Evolutionary conservation across 64 coral and sea anemone species (phyloP), one percentile per base, ranked within the genome.

Genomic region (Catalaphyllia jardinei): DNA sequence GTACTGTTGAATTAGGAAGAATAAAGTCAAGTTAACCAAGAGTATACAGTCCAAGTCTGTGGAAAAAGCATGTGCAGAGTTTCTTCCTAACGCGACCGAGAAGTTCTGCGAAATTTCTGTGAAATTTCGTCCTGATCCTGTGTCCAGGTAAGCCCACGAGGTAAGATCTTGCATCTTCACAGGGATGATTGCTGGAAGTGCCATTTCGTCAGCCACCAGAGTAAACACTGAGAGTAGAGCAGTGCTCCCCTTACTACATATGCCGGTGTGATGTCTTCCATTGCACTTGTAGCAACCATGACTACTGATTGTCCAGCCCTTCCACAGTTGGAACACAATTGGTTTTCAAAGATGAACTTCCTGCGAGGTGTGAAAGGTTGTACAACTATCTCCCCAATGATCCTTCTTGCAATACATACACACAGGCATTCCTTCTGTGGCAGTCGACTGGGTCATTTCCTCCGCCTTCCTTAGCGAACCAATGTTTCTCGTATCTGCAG

Each of bases 361-460:
- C 74, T 75, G 9, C 94, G 59, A 19, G 12, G 90, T 92, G 1
- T 74, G 72, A 13, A 72, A 77, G 18, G 54, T 30, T 28, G 46
- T 39, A 76, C 93, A 95, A 2, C 51, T 69, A 14, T 91, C 88
- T 19, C 62, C n/a, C 89, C 89, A 88, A 75, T 95, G 89, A 50
- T 82, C 77, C 31, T 64, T 67, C 1, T 91, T 27, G 62, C 93
- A 95, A 73, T 72, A 95, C 25, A 91, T 78, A 31, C 93, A 95
- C 72, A 13, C 57, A 28, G 10, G 28, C 15, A 0, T 61, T 25
- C 49, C 31, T 18, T 31, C 71, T 75, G n/a, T 67, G n/a, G 19
- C 3, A 16, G 59, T 13, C 0, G 15, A 13, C 14, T 31, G 15
- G 1, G 52, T 39, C 18, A 25, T 50, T 77, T 52, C 55, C 22